phyloP scores from a whole-genome alignment of 2,888 invertebrate genomes.

The Tipula vernalis region DNA sequence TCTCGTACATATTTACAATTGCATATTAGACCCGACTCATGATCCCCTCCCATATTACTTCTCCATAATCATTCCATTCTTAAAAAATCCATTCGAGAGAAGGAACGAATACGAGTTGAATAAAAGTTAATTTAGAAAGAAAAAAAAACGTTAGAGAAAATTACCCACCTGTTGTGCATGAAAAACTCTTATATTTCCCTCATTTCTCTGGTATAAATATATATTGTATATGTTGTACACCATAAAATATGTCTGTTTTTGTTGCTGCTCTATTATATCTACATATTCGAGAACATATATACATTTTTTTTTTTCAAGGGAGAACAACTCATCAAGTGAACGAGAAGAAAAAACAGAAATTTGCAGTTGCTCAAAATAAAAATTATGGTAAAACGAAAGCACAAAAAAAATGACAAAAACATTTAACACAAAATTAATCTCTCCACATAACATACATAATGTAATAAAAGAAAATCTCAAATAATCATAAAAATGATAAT shows the following conservation, averaged over 20 bases:
- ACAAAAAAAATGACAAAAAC: background rate
- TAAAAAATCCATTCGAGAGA: background rate
- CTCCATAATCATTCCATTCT: background rate
- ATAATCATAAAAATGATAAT: background rate
- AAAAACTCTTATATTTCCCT: background rate
- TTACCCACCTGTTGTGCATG: background rate
- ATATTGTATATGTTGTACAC: background rate
- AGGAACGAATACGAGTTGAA: background rate
- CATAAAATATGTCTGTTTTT: background rate
- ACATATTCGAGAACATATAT: too few species aligned
- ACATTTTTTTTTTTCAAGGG: background rate
- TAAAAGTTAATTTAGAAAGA: background rate
- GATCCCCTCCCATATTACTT: background rate
- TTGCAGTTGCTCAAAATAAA: background rate
- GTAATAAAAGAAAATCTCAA: background rate
- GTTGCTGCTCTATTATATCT: background rate
- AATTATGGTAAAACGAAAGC: background rate
- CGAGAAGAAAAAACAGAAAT: background rate
- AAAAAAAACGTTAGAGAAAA: background rate
- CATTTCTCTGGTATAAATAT: background rate
- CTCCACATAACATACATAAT: background rate
- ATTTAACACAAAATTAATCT: background rate
- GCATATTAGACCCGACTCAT: background rate
- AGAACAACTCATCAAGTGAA: background rate
- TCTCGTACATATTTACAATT: background rate